These are phyloP conservation scores for Diaphora mendica DNA, from an alignment of 2,888 invertebrate genomes.

Conservation along the genomic window DNA sequence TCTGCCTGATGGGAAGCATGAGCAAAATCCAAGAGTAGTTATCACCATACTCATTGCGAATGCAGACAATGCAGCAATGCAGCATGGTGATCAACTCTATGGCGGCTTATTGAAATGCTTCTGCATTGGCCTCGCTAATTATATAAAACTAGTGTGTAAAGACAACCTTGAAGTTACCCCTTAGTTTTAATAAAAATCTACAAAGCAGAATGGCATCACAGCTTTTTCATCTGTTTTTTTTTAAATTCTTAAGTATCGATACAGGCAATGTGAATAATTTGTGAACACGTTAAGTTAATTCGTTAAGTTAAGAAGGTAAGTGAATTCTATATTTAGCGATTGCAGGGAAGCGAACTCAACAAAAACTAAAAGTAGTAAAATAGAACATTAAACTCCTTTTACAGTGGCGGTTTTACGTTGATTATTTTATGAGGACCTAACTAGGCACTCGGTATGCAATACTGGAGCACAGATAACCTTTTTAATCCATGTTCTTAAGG, in stretches of 20 bases:
- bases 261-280: not conserved
- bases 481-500: slow-evolving; percentile 35
- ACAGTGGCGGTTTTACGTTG: slow-evolving; percentile 28
- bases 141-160: too few species aligned
- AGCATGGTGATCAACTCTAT: too few species aligned
- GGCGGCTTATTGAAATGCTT: too few species aligned
- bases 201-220: not conserved
- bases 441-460: slow-evolving; percentile 35
- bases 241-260: not conserved
- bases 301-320: not conserved
- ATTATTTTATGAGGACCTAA: slow-evolving; percentile 49
- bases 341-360: not conserved
- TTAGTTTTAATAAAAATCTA: not conserved
- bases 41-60: too few species aligned
- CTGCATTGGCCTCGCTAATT: too few species aligned
- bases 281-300: not conserved
- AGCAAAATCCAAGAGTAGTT: too few species aligned
- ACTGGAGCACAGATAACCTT: slow-evolving; percentile 27
- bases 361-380: slow-evolving; percentile 16
- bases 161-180: too few species aligned
- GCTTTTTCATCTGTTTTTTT: not conserved
- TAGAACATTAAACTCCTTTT: slow-evolving; percentile 29
- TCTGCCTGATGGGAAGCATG: too few species aligned
- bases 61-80: too few species aligned
- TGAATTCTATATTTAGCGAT: not conserved